Evolutionary conservation across 37 sponge, comb jelly and placozoan species (phyloP).

Genomic region (Chondrilla cf. caribensis): DNA sequence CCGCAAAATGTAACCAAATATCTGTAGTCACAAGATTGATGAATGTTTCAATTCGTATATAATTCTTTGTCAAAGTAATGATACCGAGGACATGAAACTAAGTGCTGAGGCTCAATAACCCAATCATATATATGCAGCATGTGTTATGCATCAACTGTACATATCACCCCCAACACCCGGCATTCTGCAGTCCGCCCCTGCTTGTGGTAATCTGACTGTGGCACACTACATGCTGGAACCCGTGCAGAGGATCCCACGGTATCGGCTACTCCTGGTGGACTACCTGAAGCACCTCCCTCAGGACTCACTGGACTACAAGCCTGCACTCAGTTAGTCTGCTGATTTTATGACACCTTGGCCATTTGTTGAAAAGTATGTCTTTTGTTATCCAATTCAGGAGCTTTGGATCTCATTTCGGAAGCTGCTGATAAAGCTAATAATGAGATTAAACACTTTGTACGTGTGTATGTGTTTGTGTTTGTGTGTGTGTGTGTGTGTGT

Average conservation of each 20-base stretch:
- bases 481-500: not conserved
- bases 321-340: constrained; percentile 38
- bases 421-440: constrained; percentile 87
- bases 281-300: constrained; percentile 77
- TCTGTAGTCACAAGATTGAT: too few species aligned
- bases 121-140: too few species aligned
- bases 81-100: too few species aligned
- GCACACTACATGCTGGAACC: constrained; percentile 82
- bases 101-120: too few species aligned
- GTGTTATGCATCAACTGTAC: too few species aligned
- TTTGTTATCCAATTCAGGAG: constrained; percentile 46
- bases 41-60: too few species aligned
- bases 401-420: constrained; percentile 72
- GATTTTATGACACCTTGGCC: too few species aligned
- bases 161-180: too few species aligned
- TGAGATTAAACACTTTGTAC: constrained; percentile 82
- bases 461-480: not conserved
- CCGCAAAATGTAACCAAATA: too few species aligned
- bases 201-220: constrained; percentile 53
- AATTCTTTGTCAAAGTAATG: too few species aligned
- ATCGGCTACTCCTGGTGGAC: constrained; percentile 68
- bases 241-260: constrained; percentile 84
- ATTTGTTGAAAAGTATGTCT: too few species aligned
- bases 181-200: constrained; percentile 33
- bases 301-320: constrained; percentile 53